These are phyloP conservation scores for Callospermophilus lateralis DNA, from an alignment of 2,113 vertebrate species.

Conservation along the genomic window DNA sequence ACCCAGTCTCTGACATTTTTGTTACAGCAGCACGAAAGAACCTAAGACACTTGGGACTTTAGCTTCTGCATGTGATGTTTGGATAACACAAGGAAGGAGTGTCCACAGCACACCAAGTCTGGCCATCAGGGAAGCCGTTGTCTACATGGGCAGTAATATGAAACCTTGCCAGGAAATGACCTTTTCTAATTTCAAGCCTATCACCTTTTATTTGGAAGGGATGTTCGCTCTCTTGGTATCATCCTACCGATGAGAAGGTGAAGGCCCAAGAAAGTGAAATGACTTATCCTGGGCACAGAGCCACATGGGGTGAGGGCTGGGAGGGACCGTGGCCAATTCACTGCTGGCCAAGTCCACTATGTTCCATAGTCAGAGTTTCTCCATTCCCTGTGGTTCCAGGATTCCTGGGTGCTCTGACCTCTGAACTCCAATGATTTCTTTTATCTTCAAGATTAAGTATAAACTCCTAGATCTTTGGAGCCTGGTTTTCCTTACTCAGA, in stretches of 20 bases:
- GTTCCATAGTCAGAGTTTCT: background rate
- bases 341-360: background rate
- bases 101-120: background rate
- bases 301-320: background rate
- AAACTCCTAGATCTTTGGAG: background rate
- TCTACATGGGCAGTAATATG: background rate
- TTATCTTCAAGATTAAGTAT: slow-evolving; percentile 33
- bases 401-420: background rate
- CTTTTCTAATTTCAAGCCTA: slow-evolving; percentile 4
- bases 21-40: background rate
- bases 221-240: background rate
- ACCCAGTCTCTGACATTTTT: background rate
- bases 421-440: background rate
- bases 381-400: background rate
- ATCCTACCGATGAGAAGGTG: background rate
- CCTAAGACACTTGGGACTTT: background rate
- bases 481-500: slow-evolving; percentile 16
- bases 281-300: background rate
- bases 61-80: background rate
- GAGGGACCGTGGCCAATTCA: background rate
- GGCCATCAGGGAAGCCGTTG: background rate
- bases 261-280: background rate
- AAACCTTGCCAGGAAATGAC: background rate
- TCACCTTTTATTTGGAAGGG: background rate
- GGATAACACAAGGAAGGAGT: background rate